A percentile compares a stretch with the other conserved stretches of the same genome.
Evolutionary conservation across 2,888 invertebrate genomes (phyloP).

Genomic region (Microlaimidae sp.): DNA sequence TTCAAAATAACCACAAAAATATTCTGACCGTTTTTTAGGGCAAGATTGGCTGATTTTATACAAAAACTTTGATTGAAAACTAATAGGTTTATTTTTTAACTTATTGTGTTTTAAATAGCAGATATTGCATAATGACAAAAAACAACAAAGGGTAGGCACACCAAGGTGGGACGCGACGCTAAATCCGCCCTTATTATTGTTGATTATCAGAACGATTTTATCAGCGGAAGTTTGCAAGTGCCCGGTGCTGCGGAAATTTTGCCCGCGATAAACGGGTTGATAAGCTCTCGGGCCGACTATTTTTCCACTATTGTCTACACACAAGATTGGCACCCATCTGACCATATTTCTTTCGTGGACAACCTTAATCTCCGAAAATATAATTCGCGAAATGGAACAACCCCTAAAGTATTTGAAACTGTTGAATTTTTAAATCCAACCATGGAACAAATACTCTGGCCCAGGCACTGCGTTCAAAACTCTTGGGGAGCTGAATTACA

Average conservation of each 20-base stretch:
- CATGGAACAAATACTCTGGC: constrained; percentile 51
- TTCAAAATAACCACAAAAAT: too few relatives aligned
- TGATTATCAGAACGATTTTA: constrained; percentile 96
- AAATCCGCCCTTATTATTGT: constrained; percentile 68
- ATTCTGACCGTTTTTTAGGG: too few relatives aligned
- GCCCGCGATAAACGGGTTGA: constrained; percentile 67
- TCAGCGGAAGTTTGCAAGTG: constrained; percentile 75
- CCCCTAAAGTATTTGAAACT: background rate
- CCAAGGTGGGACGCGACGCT: too few relatives aligned
- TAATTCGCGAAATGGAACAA: background rate
- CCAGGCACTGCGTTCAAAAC: constrained; percentile 83
- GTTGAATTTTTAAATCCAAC: constrained; percentile 7
- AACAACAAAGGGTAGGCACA: too few relatives aligned
- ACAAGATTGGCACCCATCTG: constrained; percentile 87
- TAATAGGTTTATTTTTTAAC: too few relatives aligned
- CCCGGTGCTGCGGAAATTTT: constrained; percentile 77
- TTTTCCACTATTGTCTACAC: constrained; percentile 83
- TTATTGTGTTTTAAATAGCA: too few relatives aligned
- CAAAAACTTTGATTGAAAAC: too few relatives aligned
- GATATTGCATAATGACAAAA: too few relatives aligned
- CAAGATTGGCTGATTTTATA: too few relatives aligned
- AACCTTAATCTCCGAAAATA: constrained; percentile 42
- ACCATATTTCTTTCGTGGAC: constrained; percentile 89
- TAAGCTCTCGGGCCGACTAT: constrained; percentile 42
- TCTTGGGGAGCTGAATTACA: constrained; percentile 87